Conservation (phyloP, 2,113 vertebrate species). For the Caretta caretta region DNA sequence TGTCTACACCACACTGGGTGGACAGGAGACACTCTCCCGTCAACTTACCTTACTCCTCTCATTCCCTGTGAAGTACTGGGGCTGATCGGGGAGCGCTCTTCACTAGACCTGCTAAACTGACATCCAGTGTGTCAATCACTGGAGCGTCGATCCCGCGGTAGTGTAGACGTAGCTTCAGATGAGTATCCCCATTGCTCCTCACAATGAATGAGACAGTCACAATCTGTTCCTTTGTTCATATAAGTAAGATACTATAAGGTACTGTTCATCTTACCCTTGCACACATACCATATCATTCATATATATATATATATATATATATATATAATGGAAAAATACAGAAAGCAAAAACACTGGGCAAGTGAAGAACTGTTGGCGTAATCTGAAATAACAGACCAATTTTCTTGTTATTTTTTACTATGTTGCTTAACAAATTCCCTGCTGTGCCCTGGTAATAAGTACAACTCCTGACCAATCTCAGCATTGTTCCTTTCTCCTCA, state of each 20-base stretch:
- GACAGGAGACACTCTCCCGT: no score
- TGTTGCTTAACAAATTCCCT: conserved; percentile 49
- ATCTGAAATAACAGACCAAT: conserved; percentile 14
- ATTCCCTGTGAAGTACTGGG: no score
- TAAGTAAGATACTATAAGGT: not conserved
- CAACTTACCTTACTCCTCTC: no score
- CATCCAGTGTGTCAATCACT: no score
- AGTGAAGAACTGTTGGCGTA: not conserved
- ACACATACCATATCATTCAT: no score
- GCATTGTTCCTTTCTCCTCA: conserved; percentile 33
- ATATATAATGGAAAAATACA: not conserved
- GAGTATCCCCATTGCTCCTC: not conserved
- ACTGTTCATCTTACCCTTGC: not conserved
- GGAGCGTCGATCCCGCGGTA: no score
- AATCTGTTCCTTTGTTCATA: not conserved
- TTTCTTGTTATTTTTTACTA: conserved; percentile 46
- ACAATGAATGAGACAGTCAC: not conserved
- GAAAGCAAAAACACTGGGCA: not conserved
- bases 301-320: not conserved
- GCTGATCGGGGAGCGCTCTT: no score
- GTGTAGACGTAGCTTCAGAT: not conserved
- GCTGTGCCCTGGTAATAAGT: conserved; percentile 30
- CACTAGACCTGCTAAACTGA: no score
- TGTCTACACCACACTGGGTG: no score
- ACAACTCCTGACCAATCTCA: not conserved